Base-by-base conservation (phyloP, 2,888 invertebrate genomes). In the Blera fallax region DNA sequence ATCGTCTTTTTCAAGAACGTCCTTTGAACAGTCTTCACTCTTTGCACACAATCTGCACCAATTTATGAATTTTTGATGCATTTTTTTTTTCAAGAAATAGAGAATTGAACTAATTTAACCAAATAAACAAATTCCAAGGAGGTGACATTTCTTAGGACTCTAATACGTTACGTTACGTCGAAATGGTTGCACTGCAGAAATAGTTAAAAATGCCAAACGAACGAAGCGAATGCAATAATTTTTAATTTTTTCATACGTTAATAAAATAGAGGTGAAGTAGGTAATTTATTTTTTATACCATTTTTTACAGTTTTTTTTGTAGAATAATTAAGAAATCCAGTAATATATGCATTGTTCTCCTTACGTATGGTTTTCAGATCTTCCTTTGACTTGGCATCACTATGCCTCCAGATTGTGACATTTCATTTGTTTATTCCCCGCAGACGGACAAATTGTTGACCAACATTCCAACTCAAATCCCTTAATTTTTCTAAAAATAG, bases 351-450 rank as follows among this genome's bases (percentile, higher is more conserved):
- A n/a, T n/a, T n/a, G n/a, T 24, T 4, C 24, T 24, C 24, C 4
- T 24, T 24, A 24, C 2, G 2, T 24, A 24, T 3, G 2, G 2
- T 21, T 34, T 2, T 16, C n/a, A 8, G 1, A 34, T 3, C 0
- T 21, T 54, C 5, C 7, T 2, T 1, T 1, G 6, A 48, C 10
- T 69, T 76, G 76, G 62, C 73, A 74, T 24, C 65, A 76, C 72
- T 77, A 16, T 4, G 2, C 11, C 7, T 0, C 8, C 11, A 21
- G 10, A 24, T 37, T 72, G 24, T 85, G 85, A 80, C 85, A 72
- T 58, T 70, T 62, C 58, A 76, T 72, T 85, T 85, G 85, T 85
- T 85, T 85, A 85, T 85, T 80, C 11, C 32, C 45, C 14, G 32
- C 37, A 54, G 40, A 14, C 7, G 37, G 34, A 18, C 3, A 56